Evolutionary conservation across 2,113 vertebrate species (phyloP), one percentile per base, ranked within the genome.

Genomic region (Guaruba guarouba): DNA sequence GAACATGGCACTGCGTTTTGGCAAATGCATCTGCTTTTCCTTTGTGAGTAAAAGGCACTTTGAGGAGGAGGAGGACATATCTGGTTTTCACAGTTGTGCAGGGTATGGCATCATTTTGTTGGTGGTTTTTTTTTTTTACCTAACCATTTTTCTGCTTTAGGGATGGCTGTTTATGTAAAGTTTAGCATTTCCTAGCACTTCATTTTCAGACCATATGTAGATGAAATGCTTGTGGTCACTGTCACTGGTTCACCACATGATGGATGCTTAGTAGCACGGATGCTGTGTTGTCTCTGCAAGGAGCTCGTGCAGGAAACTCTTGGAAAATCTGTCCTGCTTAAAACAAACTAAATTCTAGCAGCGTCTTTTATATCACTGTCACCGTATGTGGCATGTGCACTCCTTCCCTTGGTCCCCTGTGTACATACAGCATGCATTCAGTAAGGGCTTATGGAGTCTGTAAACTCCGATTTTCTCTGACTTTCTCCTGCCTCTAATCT

Each of bases 211-310:
- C 54, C 17, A 86, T 68, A 61, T 20, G 18, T n/a, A 70, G 59
- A n/a, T 68, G 63, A 93, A 82, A 90, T 88, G 71, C 57, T 84
- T 80, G 90, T 74, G 90, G 78, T 78, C 86, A 28, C 92, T 86
- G 82, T 83, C 54, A 8, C 61, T 86, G 85, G 81, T 76, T 93
- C 48, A 66, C 87, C 92, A 54, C 62, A 22, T 52, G 52, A 90
- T 79, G 48, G 79, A 39, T 22, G 20, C 49, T 66, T 71, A 54
- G 48, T 51, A 57, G 66, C 39, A 24, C 7, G 54, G 59, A 41
- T 59, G 48, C 43, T 69, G 29, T 29, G 37, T 46, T 76, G 31
- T 78, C 41, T 44, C 51, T 20, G 41, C 33, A 75, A 76, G 61
- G 71, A 79, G 71, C 23, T 52, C 6, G 0, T 48, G 29, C 57